Conservation (phyloP, 2,888 invertebrate species). For the Ametastegia equiseti region DNA sequence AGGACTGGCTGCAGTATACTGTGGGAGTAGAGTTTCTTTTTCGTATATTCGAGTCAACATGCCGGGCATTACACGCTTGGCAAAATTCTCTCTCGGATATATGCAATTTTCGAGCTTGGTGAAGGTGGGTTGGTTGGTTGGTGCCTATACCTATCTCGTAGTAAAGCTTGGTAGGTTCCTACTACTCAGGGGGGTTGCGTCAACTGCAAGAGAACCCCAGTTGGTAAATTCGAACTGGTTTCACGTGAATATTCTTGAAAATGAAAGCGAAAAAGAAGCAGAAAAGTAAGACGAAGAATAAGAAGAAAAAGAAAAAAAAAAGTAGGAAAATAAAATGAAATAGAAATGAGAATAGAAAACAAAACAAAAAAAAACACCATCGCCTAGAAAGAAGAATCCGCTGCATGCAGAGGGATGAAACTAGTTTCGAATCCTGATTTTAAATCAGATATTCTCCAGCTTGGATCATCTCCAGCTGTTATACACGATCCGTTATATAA, state of each 20-base stretch:
- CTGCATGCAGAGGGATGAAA: background rate
- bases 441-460: conserved; percentile 14
- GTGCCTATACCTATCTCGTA: conserved; percentile 3
- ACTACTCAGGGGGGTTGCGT: conserved; percentile 40
- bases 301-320: background rate
- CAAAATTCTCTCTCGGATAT: conserved; percentile 35
- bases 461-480: background rate
- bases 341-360: too few species aligned
- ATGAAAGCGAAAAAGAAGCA: background rate
- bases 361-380: background rate
- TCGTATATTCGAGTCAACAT: conserved; percentile 45
- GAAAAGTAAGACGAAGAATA: background rate
- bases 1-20: background rate
- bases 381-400: conserved; percentile 14
- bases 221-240: conserved; percentile 28
- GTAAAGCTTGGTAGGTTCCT: conserved; percentile 24
- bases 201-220: conserved; percentile 22
- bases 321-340: background rate
- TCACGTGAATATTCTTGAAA: conserved; percentile 1
- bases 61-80: conserved; percentile 45
- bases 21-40: conserved; percentile 31
- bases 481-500: background rate
- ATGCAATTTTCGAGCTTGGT: conserved; percentile 31
- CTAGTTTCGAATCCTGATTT: conserved; percentile 7
- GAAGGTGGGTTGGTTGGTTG: background rate